Percentiles rank a stretch among this genome's conserved stretches.
phyloP scores from a whole-genome alignment of 2,113 vertebrate genomes.

The Heptranchias perlo region DNA sequence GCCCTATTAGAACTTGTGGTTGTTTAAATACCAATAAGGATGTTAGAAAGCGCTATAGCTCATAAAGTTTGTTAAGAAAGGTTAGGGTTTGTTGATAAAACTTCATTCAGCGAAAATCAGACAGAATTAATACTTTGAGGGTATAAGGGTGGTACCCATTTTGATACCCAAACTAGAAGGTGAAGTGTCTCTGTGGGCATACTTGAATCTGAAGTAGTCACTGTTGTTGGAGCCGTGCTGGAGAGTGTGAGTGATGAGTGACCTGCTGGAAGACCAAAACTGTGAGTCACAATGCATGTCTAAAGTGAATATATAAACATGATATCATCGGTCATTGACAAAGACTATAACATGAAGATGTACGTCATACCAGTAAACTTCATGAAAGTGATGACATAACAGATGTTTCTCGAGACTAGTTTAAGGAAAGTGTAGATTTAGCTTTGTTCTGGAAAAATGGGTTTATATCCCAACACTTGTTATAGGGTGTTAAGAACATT shows the following conservation, averaged over 20 bases:
- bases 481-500: background rate
- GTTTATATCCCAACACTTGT: background rate
- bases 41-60: background rate
- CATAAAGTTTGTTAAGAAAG: background rate
- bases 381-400: background rate
- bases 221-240: background rate
- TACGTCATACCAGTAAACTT: background rate
- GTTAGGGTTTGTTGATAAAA: background rate
- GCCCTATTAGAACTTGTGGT: background rate
- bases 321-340: background rate
- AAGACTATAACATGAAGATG: background rate
- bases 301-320: background rate
- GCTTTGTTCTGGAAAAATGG: background rate
- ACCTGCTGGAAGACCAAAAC: background rate
- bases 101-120: background rate
- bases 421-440: background rate
- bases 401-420: background rate
- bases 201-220: background rate
- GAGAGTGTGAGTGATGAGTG: background rate
- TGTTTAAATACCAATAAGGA: background rate
- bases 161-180: background rate
- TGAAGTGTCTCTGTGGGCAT: background rate
- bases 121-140: background rate
- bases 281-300: too few relatives aligned
- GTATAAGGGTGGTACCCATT: background rate